phyloP scores from a whole-genome alignment of 2,888 invertebrate genomes.

The Drosophila birchii region DNA sequence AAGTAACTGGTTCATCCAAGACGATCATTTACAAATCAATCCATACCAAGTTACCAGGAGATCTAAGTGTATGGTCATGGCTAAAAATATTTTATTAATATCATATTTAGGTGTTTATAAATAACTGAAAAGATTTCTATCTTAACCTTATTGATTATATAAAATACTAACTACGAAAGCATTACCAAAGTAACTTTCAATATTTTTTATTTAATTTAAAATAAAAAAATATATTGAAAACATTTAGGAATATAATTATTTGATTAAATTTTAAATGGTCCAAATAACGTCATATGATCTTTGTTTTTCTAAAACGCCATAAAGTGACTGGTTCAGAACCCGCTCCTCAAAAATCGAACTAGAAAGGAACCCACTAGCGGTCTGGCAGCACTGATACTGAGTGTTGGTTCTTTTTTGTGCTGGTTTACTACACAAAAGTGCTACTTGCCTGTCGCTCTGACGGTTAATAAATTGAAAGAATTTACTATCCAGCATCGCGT shows the following conservation, averaged over 20 bases:
- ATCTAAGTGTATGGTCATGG: too few relatives aligned
- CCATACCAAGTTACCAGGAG: too few relatives aligned
- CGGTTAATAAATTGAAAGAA: conserved; percentile 3
- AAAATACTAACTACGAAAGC: too few relatives aligned
- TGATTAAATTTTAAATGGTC: neutral
- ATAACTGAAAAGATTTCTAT: too few relatives aligned
- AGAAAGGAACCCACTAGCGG: conserved; percentile 6
- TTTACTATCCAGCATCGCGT: neutral
- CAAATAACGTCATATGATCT: neutral
- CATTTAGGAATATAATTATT: too few relatives aligned
- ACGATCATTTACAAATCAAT: neutral
- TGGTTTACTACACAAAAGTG: conserved; percentile 53
- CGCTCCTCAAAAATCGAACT: conserved; percentile 20
- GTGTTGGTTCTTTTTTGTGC: conserved; percentile 63
- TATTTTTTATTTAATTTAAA: too few relatives aligned
- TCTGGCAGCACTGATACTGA: conserved; percentile 41
- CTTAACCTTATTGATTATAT: too few relatives aligned
- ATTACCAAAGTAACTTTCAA: too few relatives aligned
- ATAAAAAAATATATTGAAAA: too few relatives aligned
- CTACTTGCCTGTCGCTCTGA: conserved; percentile 27
- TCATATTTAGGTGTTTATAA: too few relatives aligned
- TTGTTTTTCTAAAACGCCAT: neutral
- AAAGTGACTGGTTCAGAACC: conserved; percentile 10
- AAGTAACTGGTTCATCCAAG: neutral
- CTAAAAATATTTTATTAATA: too few relatives aligned